phyloP scores from a whole-genome alignment of 2,797 vertebrate genomes.

The Schizopygopsis malacanthus region DNA sequence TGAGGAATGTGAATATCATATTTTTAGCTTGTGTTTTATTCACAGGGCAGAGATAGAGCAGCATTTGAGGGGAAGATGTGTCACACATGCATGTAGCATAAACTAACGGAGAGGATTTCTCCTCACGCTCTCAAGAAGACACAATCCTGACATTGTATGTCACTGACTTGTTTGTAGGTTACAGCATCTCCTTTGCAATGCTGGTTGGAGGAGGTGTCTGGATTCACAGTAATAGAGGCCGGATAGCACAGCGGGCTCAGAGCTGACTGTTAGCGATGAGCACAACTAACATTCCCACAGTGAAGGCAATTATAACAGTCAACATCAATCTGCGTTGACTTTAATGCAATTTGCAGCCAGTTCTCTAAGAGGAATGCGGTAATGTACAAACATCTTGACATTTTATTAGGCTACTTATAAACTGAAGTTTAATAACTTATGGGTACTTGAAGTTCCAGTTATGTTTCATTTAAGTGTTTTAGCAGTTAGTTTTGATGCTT shows the following conservation, averaged over 20 bases:
- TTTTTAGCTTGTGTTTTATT: constrained; percentile 29
- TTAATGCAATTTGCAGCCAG: constrained; percentile 15
- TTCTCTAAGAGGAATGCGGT: background rate
- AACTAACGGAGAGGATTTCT: constrained; percentile 34
- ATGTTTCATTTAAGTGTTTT: background rate
- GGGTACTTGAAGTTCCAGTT: background rate
- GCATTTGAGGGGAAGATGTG: constrained; percentile 8
- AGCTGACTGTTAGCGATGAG: constrained; percentile 25
- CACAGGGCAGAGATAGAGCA: constrained; percentile 1
- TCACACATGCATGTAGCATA: constrained; percentile 20
- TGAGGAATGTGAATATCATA: background rate
- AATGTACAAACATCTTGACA: background rate
- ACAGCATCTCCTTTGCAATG: constrained; percentile 27
- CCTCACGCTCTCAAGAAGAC: constrained; percentile 13
- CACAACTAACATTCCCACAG: constrained; percentile 31
- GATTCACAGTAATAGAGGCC: constrained; percentile 13
- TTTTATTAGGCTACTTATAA: background rate
- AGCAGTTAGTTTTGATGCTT: background rate
- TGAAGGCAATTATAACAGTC: constrained; percentile 33
- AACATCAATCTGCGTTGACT: constrained; percentile 38
- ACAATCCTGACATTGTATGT: constrained; percentile 44
- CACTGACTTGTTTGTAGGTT: constrained; percentile 44
- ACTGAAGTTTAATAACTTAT: background rate
- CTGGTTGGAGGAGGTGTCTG: constrained; percentile 21
- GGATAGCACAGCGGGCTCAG: constrained; percentile 9